Evolutionary conservation across 2,797 vertebrate genomes (phyloP).

Genomic region (Pteronotus mesoamericanus): DNA sequence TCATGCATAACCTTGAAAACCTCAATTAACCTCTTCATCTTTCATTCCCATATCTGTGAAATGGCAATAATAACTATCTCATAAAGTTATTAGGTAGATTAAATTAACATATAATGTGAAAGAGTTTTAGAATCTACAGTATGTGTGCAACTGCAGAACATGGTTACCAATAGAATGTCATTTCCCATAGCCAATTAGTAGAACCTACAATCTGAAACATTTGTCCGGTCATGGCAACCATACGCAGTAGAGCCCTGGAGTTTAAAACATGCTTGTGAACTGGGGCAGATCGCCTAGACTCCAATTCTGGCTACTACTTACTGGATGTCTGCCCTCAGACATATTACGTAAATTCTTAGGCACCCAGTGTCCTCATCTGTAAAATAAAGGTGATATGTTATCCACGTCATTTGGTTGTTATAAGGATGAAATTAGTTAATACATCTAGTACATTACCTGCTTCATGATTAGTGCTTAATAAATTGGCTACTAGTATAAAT

Average conservation of each 20-base stretch:
- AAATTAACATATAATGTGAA: background rate
- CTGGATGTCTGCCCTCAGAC: background rate
- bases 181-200: background rate
- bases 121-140: background rate
- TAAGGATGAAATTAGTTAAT: background rate
- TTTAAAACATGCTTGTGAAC: background rate
- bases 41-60: background rate
- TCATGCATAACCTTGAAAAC: background rate
- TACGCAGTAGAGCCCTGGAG: background rate
- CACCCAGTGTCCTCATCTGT: background rate
- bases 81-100: background rate
- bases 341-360: background rate
- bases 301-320: background rate
- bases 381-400: background rate
- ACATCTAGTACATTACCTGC: background rate
- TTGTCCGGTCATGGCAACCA: no score
- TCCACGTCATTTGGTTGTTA: background rate
- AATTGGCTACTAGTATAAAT: background rate
- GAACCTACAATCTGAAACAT: background rate
- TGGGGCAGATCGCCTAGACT: background rate
- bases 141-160: background rate
- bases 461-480: background rate
- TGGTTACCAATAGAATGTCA: background rate
- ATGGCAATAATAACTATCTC: no score
- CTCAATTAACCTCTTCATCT: background rate